A percentile compares a stretch with the other conserved stretches of the same genome.
Evolutionary conservation across 2,888 invertebrate species (phyloP).

Genomic region (Syrphus vitripennis): DNA sequence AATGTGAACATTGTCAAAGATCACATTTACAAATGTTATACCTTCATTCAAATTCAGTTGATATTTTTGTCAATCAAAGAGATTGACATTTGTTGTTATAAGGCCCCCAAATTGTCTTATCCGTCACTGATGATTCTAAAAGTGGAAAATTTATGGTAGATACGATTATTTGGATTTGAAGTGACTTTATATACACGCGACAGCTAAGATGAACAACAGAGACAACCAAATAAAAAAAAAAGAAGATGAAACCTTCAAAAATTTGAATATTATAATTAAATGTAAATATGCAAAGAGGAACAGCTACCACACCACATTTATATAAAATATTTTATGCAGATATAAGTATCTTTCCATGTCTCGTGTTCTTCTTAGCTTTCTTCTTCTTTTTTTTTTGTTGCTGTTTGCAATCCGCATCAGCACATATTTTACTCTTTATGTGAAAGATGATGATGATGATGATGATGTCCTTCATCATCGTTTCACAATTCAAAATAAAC

Average conservation of each 20-base stretch:
- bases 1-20: too few relatives aligned
- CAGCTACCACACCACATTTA: neutral
- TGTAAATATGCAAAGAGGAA: constrained; percentile 48
- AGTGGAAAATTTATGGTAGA: neutral
- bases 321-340: constrained; percentile 7
- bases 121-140: neutral
- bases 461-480: constrained; percentile 36
- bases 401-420: neutral
- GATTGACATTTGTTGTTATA: neutral
- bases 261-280: constrained; percentile 71
- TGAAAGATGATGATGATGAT: constrained; percentile 21
- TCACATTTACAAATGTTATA: too few relatives aligned
- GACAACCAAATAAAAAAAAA: neutral
- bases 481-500: constrained; percentile 46
- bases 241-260: constrained; percentile 35
- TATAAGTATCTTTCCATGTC: constrained; percentile 9
- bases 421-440: neutral
- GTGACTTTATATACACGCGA: constrained; percentile 16
- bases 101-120: neutral
- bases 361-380: neutral
- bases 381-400: neutral
- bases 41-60: too few relatives aligned
- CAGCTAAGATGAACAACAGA: neutral
- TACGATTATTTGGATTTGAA: neutral
- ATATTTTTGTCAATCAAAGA: too few relatives aligned